Evolutionary conservation across 2,797 vertebrate species (phyloP), one percentile per base, ranked within the genome.

Genomic region (Dicrostonyx torquatus): DNA sequence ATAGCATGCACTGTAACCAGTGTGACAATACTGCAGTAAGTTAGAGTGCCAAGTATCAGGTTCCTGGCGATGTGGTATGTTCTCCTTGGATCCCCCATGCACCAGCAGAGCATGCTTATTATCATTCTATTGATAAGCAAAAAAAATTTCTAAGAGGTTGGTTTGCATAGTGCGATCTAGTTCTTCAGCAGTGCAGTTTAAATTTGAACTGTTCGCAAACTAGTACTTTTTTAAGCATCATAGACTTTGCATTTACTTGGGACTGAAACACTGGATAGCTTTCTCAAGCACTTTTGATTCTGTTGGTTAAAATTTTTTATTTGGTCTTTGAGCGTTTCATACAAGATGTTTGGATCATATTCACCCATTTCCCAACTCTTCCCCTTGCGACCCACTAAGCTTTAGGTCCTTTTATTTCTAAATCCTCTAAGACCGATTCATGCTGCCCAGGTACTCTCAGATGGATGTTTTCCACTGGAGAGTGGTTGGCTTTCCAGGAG

Each of bases 291-390:
- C 10, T 68, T 70, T 90, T 88, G 31, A 70, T 43, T 40, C 11
- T 83, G 7, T 86, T 88, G 43, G 64, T 95, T 79, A 83, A 88
- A 6, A 72, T 91, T 93, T 80, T 45, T 83, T 31, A 64, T 66
- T 84, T 48, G 17, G 14, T 48, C 22, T 48, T 84, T 66, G 60
- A 84, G 80, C 45, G 31, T 14, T 66, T 84, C 6, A 48, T 48
- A n/a, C 17, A 48, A 48, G 18, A 45, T 43, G 37, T 31, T 62
- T 62, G n/a, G 5, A 14, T 14, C 31, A 48, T 22, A n/a, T 84
- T 66, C 18, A 66, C 7, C 1, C 18, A 45, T 84, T 11, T 13
- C 26, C 18, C 62, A 66, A 24, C 11, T 48, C 40, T 48, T 64
- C 11, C 62, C 11, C 22, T 34, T 45, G 14, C 40, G 66, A 64